Base-by-base conservation (phyloP, 2,888 invertebrate genomes). In the Rhopalosiphum nymphaeae region DNA sequence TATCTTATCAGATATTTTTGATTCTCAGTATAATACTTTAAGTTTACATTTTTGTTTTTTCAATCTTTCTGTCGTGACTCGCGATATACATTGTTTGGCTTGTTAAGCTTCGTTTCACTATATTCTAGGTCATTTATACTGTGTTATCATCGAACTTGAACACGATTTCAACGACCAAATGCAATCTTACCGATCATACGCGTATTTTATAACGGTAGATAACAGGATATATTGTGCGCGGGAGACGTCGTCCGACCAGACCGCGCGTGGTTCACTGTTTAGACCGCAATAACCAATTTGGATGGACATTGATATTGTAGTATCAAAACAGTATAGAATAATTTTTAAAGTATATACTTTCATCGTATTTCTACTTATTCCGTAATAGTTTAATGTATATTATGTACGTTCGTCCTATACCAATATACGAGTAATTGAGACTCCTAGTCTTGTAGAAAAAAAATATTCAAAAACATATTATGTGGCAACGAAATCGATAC, bases 211-310 rank as follows among this genome's bases (percentile, higher is more conserved):
- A 49, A 49, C 49, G n/a, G 49, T n/a, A 49, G n/a, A 9, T n/a
- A 29, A 10, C 16, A 87, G 49, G n/a, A 78, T 78, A 36, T n/a
- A 87, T 49, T 86, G 46, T 86, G 26, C n/a, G 7, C 46, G 29
- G 29, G 86, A 46, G 13, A 86, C n/a, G 46, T 86, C 44, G 44
- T 86, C n/a, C 46, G 46, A 46, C 16, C 36, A n/a, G 36, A 78
- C 36, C 36, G 1, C 86, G n/a, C 0, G 16, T 46, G 86, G 49
- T 87, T 87, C 2, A 53, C 36, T 49, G 87, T 49, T 87, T 7
- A 87, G n/a, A 49, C 49, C 49, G 46, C 86, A 86, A 86, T 78
- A 78, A 86, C 86, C 86, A 49, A 86, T 49, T 87, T 49, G 25
- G n/a, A 49, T n/a, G 53, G 49, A n/a, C 13, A 53, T 87, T 87